Evolutionary conservation across 1,140 invertebrate species (phyloP).

Genomic region (Calliphora vicina): DNA sequence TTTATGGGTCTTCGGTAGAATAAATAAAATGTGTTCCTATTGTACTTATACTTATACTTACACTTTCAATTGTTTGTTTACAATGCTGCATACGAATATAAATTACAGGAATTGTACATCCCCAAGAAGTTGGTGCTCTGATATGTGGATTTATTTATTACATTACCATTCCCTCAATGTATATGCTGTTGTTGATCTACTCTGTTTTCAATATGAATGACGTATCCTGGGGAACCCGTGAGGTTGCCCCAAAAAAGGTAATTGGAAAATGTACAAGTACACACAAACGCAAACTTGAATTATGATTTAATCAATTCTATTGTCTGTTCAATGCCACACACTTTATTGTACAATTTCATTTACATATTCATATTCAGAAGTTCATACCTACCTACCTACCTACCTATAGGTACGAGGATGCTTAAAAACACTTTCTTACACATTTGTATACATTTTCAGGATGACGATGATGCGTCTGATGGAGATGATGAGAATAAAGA

Average conservation of each 20-base stretch:
- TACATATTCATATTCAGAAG: not conserved
- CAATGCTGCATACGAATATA: too few species aligned
- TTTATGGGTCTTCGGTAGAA: too few species aligned
- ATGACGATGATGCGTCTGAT: constrained; percentile 39
- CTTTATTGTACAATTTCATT: not conserved
- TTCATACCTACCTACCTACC: not conserved
- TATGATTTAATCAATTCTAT: constrained; percentile 46
- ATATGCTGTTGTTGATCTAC: constrained; percentile 90
- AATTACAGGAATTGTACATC: constrained; percentile 76
- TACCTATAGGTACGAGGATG: not conserved
- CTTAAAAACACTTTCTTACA: not conserved
- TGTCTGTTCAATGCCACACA: not conserved
- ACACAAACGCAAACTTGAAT: not conserved
- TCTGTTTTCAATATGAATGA: constrained; percentile 91
- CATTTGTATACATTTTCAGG: not conserved
- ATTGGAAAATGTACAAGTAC: constrained; percentile 41
- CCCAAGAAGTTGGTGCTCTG: constrained; percentile 82
- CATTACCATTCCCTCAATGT: constrained; percentile 92
- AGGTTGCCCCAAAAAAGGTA: constrained; percentile 64
- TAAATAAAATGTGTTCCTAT: too few species aligned
- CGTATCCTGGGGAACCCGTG: constrained; percentile 91
- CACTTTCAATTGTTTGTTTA: too few species aligned
- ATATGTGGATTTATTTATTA: constrained; percentile 85
- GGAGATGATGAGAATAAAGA: constrained; percentile 36
- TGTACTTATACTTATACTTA: too few species aligned